These are phyloP conservation scores for Crepidodera aurea DNA, from an alignment of 2,888 invertebrate species.

Conservation along the genomic window DNA sequence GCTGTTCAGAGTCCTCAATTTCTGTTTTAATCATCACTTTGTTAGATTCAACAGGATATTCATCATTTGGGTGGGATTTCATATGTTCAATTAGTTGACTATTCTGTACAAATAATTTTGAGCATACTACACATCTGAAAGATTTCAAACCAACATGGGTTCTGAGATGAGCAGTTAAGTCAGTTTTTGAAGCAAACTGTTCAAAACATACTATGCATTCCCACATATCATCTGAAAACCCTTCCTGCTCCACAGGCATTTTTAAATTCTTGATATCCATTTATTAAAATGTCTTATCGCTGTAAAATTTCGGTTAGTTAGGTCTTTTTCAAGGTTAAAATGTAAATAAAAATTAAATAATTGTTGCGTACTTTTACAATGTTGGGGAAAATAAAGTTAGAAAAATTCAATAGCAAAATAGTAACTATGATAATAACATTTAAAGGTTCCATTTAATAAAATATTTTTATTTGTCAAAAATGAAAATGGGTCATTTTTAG, in stretches of 20 bases:
- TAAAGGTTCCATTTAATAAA: no score
- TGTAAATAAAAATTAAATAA: not conserved
- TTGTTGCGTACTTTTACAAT: no score
- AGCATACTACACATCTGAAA: slow-evolving; percentile 16
- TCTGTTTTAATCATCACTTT: not conserved
- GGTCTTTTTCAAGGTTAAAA: no score
- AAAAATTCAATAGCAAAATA: no score
- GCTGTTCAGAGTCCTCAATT: not conserved
- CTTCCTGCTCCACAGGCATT: slow-evolving; percentile 16
- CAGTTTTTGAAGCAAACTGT: slow-evolving; percentile 16
- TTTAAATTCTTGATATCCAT: slow-evolving; percentile 4
- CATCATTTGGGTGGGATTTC: slow-evolving; percentile 3
- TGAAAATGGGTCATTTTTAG: no score
- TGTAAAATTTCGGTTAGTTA: no score
- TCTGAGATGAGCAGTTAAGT: slow-evolving; percentile 17
- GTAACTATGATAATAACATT: no score
- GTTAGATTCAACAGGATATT: not conserved
- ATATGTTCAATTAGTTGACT: slow-evolving; percentile 15
- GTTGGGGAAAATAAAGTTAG: no score
- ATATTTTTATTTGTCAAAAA: no score
- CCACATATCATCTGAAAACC: slow-evolving; percentile 11
- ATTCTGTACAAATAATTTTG: slow-evolving; percentile 18
- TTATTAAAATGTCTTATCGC: no score
- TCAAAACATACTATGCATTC: slow-evolving; percentile 27
- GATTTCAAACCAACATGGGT: slow-evolving; percentile 26